Base-by-base conservation (phyloP, 2,888 invertebrate species). In the Drosophila setosimentum region DNA sequence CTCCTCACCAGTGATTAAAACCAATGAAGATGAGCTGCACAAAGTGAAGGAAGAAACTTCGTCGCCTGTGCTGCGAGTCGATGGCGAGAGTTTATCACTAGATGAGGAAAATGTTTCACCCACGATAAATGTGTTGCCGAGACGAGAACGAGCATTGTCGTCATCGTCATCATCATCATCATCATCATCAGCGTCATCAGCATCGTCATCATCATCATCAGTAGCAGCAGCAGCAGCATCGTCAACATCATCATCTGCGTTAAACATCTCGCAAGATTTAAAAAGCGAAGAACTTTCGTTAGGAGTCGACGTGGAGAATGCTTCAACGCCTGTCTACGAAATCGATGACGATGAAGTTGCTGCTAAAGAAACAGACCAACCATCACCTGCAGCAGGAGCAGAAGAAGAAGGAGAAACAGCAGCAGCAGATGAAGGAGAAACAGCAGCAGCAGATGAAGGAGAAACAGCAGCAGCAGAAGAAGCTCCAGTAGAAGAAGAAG, bases 61-160 rank as follows among this genome's bases (percentile, higher is more conserved):
- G 42, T 55, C 61, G 16, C 37, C 63, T 32, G 50, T 29, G 29
- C 4, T 50, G 2, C 13, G 27, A 48, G 33, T 42, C n/a, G 53
- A 42, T 32, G 57, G n/a, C 5, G 40, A 57, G 10, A 57, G n/a
- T 21, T 42, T 49, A 10, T 65, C 79, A 51, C 61, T 35, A 11
- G 48, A 73, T 51, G 73, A 54, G 11, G 58, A 78, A 50, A 29
- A 16, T 33, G 37, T 18, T 32, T 58, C 70, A 8, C 33, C 35
- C 11, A 18, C 33, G 24, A 30, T 40, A n/a, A 61, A 35, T 21
- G 10, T 27, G 37, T 8, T 40, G 29, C 21, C 33, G 16, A 40
- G 54, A 45, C 13, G 37, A 29, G 54, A 37, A 21, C 3, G 11
- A 29, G 24, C 27, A 51, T 10, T 33, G 27, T 48, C 40, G 0